Base-by-base conservation (phyloP, 2,888 invertebrate genomes). In the Catocala nupta region DNA sequence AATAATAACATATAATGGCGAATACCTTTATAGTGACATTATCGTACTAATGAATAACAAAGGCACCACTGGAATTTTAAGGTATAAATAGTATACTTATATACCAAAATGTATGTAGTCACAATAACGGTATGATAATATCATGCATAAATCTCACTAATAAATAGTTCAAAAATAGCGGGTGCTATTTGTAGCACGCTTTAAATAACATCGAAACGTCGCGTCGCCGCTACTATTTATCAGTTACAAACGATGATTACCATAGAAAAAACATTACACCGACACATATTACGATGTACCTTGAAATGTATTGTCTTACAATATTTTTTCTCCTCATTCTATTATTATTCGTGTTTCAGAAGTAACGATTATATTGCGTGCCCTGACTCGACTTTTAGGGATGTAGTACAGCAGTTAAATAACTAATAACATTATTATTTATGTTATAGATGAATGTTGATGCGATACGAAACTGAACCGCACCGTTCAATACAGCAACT, bases 231-330 rank as follows among this genome's bases (percentile, higher is more conserved):
- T 34, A 36, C 50, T 53, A 58, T 61, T 65, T 63, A 70, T 59
- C 50, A 55, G 53, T 61, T 58, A 52, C 58, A 58, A 45, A 25
- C 36, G 44, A 53, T 59, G n/a, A 65, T 68, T 63, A 61, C 34
- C 73, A 65, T 74, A 64, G 59, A 65, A 64, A 64, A 16, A 48
- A 60, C 55, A 60, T 60, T 60, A 63, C 43, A 45, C 42, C 49
- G 56, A 65, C 65, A 58, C 59, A 59, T 59, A 55, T 54, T 56
- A 65, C 65, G 34, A 33, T 51, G 44, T 33, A 54, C 54, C 51
- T 39, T 36, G 49, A 2, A 60, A 65, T 65, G 58, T 63, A 69
- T 58, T 36, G 54, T 55, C 39, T 49, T 43, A 51, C 10, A 8
- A 39, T 8, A 50, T 59, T 44, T 48, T 56, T 33, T 25, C 5